Base-by-base conservation (phyloP, 2,797 vertebrate species). In the Amphiprion clarkii region DNA sequence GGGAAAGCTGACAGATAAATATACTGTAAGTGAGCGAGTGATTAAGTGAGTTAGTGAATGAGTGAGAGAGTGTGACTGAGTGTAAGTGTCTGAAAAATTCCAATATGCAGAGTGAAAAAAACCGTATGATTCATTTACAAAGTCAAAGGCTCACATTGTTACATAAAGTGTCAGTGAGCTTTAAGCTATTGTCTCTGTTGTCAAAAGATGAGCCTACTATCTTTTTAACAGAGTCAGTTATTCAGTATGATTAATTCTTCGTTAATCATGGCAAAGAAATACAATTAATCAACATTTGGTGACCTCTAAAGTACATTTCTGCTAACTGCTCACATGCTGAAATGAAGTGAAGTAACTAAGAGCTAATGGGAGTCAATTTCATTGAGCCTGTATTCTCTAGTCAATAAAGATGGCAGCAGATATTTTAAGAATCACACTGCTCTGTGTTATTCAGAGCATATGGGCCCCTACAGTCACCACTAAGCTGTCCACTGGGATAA, bases 1-100 rank as follows among this genome's bases (percentile, higher is more conserved):
- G 69, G 67, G 80, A 83, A 81, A 83, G 78, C 71, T 60, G 66
- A 81, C 54, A 74, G 73, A 64, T 62, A 62, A 79, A 76, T 71
- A 21, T 27, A 53, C 36, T 39, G 36, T 39, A 82, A 21, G 64
- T 13, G 63, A 78, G 58, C 4, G 36, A 63, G 39, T 52, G 21
- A 56, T 29, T 59, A 23, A 76, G 36, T 60, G 19, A 72, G 60
- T 70, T 56, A 54, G 25, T 52, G 57, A 51, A 40, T 71, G 58
- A 51, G 48, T n/a, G 64, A 16, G 63, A 77, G 36, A 60, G 39
- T 52, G 21, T 48, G 46, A 48, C 17, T n/a, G 71, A 65, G 66
- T 40, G 57, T 64, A 52, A 39, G 27, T 46, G 31, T 29, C 21
- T 36, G 36, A 53, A 56, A 54, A 44, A 48, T 2, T 57, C 23